phyloP scores from a whole-genome alignment of 2,888 invertebrate species.

The Leucoptera coffeella region DNA sequence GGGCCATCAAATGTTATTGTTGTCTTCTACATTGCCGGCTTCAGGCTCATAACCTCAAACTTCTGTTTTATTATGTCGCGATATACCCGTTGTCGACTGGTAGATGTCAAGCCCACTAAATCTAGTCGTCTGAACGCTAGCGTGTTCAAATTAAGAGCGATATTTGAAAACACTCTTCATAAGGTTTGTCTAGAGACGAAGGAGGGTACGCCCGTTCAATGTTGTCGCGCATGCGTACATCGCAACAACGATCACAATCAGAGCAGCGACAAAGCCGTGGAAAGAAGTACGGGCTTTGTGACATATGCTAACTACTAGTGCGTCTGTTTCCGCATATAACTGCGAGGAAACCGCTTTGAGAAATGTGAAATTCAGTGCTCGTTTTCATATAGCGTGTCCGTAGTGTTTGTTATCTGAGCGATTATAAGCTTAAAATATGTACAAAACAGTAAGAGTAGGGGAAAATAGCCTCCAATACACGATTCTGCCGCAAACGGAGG shows the following conservation, averaged over 20 bases:
- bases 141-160: neutral
- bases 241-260: slow-evolving; percentile 10
- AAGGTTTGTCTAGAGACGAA: slow-evolving; percentile 12
- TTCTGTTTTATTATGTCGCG: neutral
- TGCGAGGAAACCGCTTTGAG: too few relatives aligned
- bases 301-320: too few relatives aligned
- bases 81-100: neutral
- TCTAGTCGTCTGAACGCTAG: neutral
- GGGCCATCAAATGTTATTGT: slow-evolving; percentile 26
- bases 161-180: neutral
- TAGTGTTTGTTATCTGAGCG: too few relatives aligned
- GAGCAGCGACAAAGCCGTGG: neutral
- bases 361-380: too few relatives aligned
- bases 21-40: slow-evolving; percentile 32
- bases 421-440: slow-evolving; percentile 46
- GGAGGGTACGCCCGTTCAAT: slow-evolving; percentile 43
- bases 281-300: too few relatives aligned
- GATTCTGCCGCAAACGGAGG: slow-evolving; percentile 66
- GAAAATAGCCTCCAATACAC: slow-evolving; percentile 71
- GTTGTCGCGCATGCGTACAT: slow-evolving; percentile 36
- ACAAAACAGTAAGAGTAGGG: slow-evolving; percentile 69
- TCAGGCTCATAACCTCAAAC: slow-evolving; percentile 42
- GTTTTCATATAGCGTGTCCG: too few relatives aligned
- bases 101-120: neutral
- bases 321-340: too few relatives aligned